These are phyloP conservation scores for Enteromius thamalakanensis DNA, from an alignment of 2,797 vertebrate species.

Conservation along the genomic window DNA sequence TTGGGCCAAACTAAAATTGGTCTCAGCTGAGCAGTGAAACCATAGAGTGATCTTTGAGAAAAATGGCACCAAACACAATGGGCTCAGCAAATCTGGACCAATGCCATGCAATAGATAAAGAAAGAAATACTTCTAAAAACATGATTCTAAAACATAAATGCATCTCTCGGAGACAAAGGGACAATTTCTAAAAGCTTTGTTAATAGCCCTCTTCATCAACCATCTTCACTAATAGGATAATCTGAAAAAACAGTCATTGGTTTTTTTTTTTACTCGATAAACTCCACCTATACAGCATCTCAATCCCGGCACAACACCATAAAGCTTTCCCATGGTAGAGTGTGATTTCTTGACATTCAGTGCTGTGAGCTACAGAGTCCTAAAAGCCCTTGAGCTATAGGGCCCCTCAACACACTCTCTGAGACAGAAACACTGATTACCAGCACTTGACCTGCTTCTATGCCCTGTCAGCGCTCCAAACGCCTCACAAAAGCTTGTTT, in stretches of 20 bases:
- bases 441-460: not conserved
- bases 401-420: constrained; percentile 29
- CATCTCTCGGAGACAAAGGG: constrained; percentile 12
- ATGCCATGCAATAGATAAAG: constrained; percentile 63
- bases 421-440: constrained; percentile 19
- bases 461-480: not conserved
- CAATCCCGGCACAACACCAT: constrained; percentile 23
- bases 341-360: constrained; percentile 8
- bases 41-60: constrained; percentile 70
- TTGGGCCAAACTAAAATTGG: constrained; percentile 75
- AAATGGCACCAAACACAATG: constrained; percentile 67
- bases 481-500: not conserved
- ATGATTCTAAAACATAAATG: constrained; percentile 55
- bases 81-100: constrained; percentile 68
- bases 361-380: constrained; percentile 28
- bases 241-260: constrained; percentile 24
- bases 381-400: constrained; percentile 32
- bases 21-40: constrained; percentile 72
- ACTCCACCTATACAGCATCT: constrained; percentile 17
- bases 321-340: constrained; percentile 34
- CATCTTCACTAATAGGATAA: constrained; percentile 20
- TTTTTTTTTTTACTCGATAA: not conserved
- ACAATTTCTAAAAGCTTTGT: constrained; percentile 4
- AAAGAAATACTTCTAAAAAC: constrained; percentile 52
- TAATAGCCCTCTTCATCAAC: constrained; percentile 10